Conservation (phyloP, 1,140 invertebrate genomes). For the Neoseiulus cucumeris region DNA sequence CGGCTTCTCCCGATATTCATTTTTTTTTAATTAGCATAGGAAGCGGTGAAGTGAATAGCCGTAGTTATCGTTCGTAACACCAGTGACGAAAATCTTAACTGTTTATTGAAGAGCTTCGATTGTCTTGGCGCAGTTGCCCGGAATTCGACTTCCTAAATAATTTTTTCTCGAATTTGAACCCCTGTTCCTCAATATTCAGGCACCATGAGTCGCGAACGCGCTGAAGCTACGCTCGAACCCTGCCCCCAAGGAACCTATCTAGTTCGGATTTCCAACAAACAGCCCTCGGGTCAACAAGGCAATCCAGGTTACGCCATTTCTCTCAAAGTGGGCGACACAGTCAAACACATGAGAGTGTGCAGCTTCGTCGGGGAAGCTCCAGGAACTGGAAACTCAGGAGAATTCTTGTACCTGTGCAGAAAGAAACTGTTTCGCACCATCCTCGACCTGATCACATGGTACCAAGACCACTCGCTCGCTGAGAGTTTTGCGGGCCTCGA, state of each 20-base stretch:
- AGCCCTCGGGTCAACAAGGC: constrained; percentile 13
- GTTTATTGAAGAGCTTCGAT: too few species aligned
- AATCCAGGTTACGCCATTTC: constrained; percentile 51
- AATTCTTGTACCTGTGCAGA: not conserved
- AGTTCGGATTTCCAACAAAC: constrained; percentile 49
- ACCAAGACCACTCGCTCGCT: constrained; percentile 60
- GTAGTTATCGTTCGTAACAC: too few species aligned
- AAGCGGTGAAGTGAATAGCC: too few species aligned
- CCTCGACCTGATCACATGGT: constrained; percentile 60
- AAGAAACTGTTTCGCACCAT: constrained; percentile 8
- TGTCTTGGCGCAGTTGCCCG: too few species aligned
- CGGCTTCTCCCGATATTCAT: too few species aligned
- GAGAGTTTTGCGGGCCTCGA: constrained; percentile 55
- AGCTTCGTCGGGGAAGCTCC: not conserved
- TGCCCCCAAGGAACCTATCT: constrained; percentile 70
- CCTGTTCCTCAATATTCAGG: not conserved
- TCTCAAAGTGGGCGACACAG: constrained; percentile 41
- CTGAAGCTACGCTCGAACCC: constrained; percentile 49
- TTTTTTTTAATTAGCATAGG: too few species aligned
- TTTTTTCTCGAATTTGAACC: too few species aligned
- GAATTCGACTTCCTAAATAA: too few species aligned
- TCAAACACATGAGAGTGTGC: constrained; percentile 79
- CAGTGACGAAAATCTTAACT: too few species aligned
- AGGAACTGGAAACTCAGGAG: not conserved
- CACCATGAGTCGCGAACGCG: constrained; percentile 40